A percentile compares a stretch with the other conserved stretches of the same genome.
phyloP scores from a whole-genome alignment of 2,888 invertebrate genomes.

The Polietes domitor region DNA sequence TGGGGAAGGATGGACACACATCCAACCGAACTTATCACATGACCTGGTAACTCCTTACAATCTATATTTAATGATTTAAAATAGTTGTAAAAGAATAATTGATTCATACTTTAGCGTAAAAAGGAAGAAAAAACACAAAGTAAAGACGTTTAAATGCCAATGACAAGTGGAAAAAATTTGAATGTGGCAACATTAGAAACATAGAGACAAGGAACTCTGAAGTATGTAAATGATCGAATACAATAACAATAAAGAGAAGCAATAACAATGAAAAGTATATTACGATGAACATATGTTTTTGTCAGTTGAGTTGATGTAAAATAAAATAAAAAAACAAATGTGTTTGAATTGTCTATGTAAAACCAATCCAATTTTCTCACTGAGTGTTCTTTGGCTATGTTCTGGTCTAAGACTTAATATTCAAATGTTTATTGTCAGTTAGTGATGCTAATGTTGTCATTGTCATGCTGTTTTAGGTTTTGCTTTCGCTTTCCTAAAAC shows the following conservation, averaged over 20 bases:
- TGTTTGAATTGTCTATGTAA: not conserved
- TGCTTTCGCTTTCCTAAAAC: not conserved
- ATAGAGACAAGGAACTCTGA: no score
- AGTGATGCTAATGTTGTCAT: not conserved
- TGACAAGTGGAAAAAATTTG: not conserved
- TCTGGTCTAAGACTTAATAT: constrained; percentile 1
- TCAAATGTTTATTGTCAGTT: not conserved
- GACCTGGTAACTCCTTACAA: no score
- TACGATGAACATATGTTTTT: not conserved
- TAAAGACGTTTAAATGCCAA: no score
- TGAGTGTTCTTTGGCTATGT: not conserved
- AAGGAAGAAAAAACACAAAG: not conserved
- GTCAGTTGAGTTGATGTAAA: not conserved
- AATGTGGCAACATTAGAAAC: not conserved
- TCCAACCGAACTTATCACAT: no score
- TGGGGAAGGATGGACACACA: no score
- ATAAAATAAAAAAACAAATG: not conserved
- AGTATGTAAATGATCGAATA: constrained; percentile 14
- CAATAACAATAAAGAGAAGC: not conserved
- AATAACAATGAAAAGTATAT: no score
- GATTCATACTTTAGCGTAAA: not conserved
- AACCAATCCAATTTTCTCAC: constrained; percentile 1
- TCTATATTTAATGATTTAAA: not conserved
- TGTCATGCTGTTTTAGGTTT: not conserved
- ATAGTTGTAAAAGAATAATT: not conserved